phyloP scores from a whole-genome alignment of 2,888 invertebrate species.

The Drosophila vallismaia region DNA sequence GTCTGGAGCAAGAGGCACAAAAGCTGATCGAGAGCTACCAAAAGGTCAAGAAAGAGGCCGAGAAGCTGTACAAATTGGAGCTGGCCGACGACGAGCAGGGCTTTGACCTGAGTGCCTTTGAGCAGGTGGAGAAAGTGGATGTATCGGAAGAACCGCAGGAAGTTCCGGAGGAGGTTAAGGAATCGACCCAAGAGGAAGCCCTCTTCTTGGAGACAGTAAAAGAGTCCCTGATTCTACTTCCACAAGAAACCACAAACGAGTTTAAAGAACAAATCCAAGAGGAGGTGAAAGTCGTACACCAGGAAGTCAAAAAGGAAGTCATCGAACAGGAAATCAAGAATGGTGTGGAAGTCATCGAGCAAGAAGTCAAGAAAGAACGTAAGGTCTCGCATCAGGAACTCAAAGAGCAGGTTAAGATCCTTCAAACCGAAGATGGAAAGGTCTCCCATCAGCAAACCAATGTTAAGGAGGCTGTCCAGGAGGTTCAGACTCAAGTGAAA shows the following conservation, averaged over 20 bases:
- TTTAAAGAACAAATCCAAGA: not conserved
- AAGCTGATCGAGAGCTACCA: constrained; percentile 81
- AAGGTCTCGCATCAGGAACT: constrained; percentile 5
- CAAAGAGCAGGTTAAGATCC: not conserved
- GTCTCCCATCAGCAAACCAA: constrained; percentile 2
- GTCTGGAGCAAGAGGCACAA: constrained; percentile 78
- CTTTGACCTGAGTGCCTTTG: constrained; percentile 74
- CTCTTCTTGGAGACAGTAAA: not conserved
- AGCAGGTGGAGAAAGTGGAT: constrained; percentile 47
- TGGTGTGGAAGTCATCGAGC: not conserved
- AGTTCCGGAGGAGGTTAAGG: not conserved
- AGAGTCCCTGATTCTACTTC: not conserved
- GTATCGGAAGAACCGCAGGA: not conserved
- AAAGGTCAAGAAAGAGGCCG: constrained; percentile 80
- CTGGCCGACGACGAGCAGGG: constrained; percentile 73
- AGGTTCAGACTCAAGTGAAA: constrained; percentile 14
- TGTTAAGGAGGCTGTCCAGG: constrained; percentile 2
- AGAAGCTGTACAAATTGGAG: constrained; percentile 71
- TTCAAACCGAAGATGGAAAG: not conserved
- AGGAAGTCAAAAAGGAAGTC: not conserved
- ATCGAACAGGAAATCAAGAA: not conserved
- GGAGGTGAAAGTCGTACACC: not conserved
- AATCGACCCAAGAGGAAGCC: not conserved
- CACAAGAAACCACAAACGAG: not conserved
- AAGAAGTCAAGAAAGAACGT: constrained; percentile 9